These are phyloP conservation scores for Trialeurodes vaporariorum DNA, from an alignment of 1,140 invertebrate genomes.

Conservation along the genomic window DNA sequence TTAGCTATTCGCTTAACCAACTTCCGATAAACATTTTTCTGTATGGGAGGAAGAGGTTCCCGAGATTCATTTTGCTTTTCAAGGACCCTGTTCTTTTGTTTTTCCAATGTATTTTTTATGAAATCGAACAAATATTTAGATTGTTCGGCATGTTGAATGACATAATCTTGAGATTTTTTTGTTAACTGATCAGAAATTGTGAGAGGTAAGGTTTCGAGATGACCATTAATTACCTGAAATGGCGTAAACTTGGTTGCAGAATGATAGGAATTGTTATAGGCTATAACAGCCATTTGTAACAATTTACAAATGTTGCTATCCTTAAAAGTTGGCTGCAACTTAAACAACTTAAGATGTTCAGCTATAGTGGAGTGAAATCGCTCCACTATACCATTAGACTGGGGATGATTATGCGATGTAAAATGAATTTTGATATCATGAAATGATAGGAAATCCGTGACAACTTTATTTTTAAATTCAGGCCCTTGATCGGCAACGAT, in stretches of 20 bases:
- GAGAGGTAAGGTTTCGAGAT: neutral
- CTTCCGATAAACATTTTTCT: too few relatives aligned
- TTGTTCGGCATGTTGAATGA: too few relatives aligned
- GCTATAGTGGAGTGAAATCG: conserved; percentile 1
- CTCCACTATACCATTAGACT: neutral
- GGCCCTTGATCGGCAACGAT: conserved; percentile 2
- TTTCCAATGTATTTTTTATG: too few relatives aligned
- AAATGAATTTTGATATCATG: conserved; percentile 1
- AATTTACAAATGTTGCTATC: neutral
- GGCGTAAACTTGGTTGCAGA: conserved; percentile 3
- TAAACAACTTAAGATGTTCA: conserved; percentile 3
- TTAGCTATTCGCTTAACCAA: too few relatives aligned
- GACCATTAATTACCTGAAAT: neutral
- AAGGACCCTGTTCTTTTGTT: too few relatives aligned
- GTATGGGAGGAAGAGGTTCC: too few relatives aligned
- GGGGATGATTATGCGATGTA: too few relatives aligned
- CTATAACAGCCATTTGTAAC: conserved; percentile 2
- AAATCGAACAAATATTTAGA: too few relatives aligned
- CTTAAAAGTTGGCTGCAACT: neutral
- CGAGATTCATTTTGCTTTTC: too few relatives aligned
- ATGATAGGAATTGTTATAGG: neutral
- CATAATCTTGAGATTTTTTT: too few relatives aligned
- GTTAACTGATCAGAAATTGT: too few relatives aligned
- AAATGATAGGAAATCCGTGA: conserved; percentile 1
- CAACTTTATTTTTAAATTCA: conserved; percentile 8